Conservation (phyloP, 2,797 vertebrate genomes). For the Myripristis jacobus region DNA sequence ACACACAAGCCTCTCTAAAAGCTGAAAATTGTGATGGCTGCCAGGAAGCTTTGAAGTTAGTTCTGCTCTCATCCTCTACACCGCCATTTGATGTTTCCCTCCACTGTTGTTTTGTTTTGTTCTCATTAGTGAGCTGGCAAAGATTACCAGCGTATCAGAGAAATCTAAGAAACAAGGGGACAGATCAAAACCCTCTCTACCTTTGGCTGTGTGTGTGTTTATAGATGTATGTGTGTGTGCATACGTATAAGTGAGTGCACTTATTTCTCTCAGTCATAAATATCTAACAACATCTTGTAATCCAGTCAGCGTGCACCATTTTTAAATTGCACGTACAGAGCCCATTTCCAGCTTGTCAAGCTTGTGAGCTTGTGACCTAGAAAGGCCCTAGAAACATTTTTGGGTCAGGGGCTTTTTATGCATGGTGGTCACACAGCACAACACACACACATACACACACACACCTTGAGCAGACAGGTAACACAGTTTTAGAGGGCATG, state of each 20-base stretch:
- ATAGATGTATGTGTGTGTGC: background rate
- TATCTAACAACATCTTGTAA: constrained; percentile 43
- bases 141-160: constrained; percentile 46
- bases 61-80: constrained; percentile 50
- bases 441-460: constrained; percentile 3
- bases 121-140: constrained; percentile 60
- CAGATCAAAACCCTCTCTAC: constrained; percentile 28
- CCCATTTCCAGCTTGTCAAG: constrained; percentile 36
- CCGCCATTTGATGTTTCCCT: constrained; percentile 44
- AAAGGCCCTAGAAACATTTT: constrained; percentile 50
- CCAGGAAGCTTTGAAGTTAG: constrained; percentile 70
- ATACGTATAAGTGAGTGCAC: background rate
- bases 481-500: constrained; percentile 63
- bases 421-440: background rate
- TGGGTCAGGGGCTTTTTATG: constrained; percentile 58
- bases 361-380: constrained; percentile 60
- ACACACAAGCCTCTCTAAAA: constrained; percentile 48
- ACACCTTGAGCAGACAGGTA: constrained; percentile 40
- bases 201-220: background rate
- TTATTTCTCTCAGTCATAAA: constrained; percentile 30
- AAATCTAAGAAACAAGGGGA: constrained; percentile 35
- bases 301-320: constrained; percentile 19
- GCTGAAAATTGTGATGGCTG: constrained; percentile 49
- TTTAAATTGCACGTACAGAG: constrained; percentile 33
- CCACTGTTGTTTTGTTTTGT: constrained; percentile 53